Evolutionary conservation across 2,888 invertebrate genomes (phyloP), one percentile per base, ranked within the genome.

Genomic region (Colostygia pectinataria): DNA sequence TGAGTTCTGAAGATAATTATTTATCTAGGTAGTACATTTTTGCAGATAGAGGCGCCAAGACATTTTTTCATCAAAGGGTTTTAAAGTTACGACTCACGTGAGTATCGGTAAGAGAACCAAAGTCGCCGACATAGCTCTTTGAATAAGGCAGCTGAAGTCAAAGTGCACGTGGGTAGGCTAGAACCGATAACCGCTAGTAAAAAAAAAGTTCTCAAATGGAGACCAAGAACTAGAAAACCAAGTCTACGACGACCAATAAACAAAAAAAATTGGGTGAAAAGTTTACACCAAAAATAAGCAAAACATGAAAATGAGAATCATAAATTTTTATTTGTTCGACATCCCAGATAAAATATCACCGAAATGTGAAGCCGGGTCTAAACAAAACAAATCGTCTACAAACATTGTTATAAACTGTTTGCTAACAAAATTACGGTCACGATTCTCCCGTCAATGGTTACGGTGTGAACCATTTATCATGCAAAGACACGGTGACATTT

Each of bases 341-440:
- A 47, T 27, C n/a, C 33, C 12, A 10, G 13, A 40, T 31, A 24
- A 39, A 31, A 31, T 31, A 49, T 39, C 25, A 27, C 37, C 20
- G 23, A 38, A 43, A 34, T 43, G 24, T 38, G 31, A 33, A 44
- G 27, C 45, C 37, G 36, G 50, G 44, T 39, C 29, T 36, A 53
- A 48, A 38, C 47, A 47, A 50, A 55, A 53, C 25, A 53, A 56
- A 55, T 55, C 32, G 46, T 28, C 18, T 27, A 5, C 54, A 55
- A 42, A 55, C 50, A 55, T 50, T 41, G 44, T 54, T 45, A 46
- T 45, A 48, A 59, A 53, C 47, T 51, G 57, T 59, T 59, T 53
- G 42, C 45, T 33, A 38, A 53, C 53, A 53, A 46, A 55, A 54
- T 53, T 43, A 51, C 53, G 57, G 57, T 47, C 57, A 46, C 53